Percentiles rank a stretch among this genome's conserved stretches.
Conservation (phyloP, 2,797 vertebrate genomes). For the Falco biarmicus region DNA sequence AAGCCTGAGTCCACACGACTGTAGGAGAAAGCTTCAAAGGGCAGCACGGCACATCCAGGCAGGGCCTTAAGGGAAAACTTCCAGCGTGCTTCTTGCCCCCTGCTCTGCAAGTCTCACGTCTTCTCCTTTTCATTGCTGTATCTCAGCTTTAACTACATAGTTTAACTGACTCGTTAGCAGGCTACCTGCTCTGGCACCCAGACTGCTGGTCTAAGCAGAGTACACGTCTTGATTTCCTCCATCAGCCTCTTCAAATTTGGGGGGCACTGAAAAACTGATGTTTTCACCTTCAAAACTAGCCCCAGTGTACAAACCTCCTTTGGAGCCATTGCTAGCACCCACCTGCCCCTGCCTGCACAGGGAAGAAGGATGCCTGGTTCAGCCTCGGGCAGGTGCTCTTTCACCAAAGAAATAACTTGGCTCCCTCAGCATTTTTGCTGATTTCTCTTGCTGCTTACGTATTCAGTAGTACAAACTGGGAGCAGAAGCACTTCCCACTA, state of each 20-base stretch:
- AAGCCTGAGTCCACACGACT: background rate
- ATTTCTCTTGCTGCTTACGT: background rate
- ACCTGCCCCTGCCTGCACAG: background rate
- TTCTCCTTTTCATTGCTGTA: background rate
- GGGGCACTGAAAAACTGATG: background rate
- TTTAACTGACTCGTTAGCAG: background rate
- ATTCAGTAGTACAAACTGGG: background rate
- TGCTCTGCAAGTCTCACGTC: accelerated
- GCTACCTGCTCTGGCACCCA: background rate
- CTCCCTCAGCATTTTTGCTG: background rate
- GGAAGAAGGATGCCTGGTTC: background rate
- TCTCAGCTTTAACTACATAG: background rate
- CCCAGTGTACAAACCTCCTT: accelerated
- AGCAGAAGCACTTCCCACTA: background rate
- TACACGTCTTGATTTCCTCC: background rate
- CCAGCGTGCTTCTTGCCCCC: background rate
- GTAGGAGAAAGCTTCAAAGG: background rate
- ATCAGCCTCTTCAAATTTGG: background rate
- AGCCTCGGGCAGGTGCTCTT: background rate
- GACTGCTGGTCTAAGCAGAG: accelerated
- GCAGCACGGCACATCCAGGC: background rate
- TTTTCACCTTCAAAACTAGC: background rate
- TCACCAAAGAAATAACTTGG: background rate
- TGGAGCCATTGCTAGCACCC: background rate
- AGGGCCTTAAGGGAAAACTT: background rate